A percentile compares a stretch with the other conserved stretches of the same genome.
Conservation (phyloP, 2,797 vertebrate species). For the Amblyopsis hoosieri region DNA sequence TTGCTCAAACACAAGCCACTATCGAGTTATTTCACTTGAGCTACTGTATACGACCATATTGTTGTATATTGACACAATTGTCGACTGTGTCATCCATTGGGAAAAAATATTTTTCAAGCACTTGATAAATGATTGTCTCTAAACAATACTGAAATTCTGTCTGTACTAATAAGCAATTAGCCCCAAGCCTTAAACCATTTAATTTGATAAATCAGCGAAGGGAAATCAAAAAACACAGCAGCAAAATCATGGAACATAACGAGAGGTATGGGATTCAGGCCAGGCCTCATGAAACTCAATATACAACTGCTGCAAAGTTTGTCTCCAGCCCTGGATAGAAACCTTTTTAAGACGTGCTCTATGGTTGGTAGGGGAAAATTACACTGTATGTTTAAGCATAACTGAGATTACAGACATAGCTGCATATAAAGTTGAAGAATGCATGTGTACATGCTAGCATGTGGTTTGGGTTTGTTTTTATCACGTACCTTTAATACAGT, state of each 20-base stretch:
- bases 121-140: slow-evolving; percentile 24
- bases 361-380: slow-evolving; percentile 23
- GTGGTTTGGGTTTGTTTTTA: no score
- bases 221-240: slow-evolving; percentile 38
- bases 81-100: slow-evolving; percentile 37
- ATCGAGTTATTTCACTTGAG: slow-evolving; percentile 15
- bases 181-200: slow-evolving; percentile 40
- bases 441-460: no score
- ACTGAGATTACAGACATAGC: no score
- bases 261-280: slow-evolving; percentile 61
- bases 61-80: slow-evolving; percentile 24
- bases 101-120: slow-evolving; percentile 21
- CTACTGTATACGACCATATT: background rate
- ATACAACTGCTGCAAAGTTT: slow-evolving; percentile 68
- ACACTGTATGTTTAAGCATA: no score
- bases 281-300: slow-evolving; percentile 70
- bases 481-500: no score
- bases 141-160: slow-evolving; percentile 41
- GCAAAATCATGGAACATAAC: slow-evolving; percentile 57
- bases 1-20: slow-evolving; percentile 20
- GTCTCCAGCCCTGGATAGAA: slow-evolving; percentile 40
- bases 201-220: slow-evolving; percentile 41
- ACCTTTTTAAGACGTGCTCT: slow-evolving; percentile 32
- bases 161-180: slow-evolving; percentile 45
- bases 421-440: no score